Base-by-base conservation (phyloP, 2,797 vertebrate genomes). In the Siniperca obscura region DNA sequence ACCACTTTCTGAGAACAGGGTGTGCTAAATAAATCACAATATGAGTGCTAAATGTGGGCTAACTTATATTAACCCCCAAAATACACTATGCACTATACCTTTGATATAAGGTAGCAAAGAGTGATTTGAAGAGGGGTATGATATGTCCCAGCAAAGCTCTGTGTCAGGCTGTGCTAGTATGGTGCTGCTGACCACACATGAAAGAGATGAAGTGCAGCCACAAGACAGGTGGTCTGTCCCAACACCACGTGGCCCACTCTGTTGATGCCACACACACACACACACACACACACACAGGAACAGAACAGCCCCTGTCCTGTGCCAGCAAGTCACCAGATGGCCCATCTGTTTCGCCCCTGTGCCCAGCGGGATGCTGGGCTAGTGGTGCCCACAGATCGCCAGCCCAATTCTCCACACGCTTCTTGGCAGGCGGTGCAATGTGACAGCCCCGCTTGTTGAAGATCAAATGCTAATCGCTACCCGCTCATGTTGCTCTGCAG, bases 271-370 rank as follows among this genome's bases (percentile, higher is more conserved):
- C 87, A 65, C 82, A 78, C 80, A 87, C 84, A 86, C 82, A 81
- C 59, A 62, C 40, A 68, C 81, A 76, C 84, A 86, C 82, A 81
- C 62, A 62, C 70, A 70, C 62, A 50, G 74, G 72, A 84, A 85
- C 86, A 92, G 84, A 91, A 83, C 85, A 86, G 86, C 88, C 91
- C 89, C 91, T 78, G 89, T 91, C 89, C 87, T 19, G 21, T 92
- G 93, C 94, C 92, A 94, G 90, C 85, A 21, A 80, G 86, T 89
- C 89, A 90, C 90, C 93, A 95, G 93, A 93, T 92, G 92, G 93
- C 87, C 95, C 95, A 94, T 96, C 94, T 96, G 96, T 85, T 95
- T 91, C 68, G 80, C 89, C 90, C 89, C 89, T 86, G 86, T 74
- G 83, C 91, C 79, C 93, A 91, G 90, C 86, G 50, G 77, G 93